A percentile compares a stretch with the other conserved stretches of the same genome.
phyloP scores from a whole-genome alignment of 2,113 vertebrate species.

The Abramis brama region DNA sequence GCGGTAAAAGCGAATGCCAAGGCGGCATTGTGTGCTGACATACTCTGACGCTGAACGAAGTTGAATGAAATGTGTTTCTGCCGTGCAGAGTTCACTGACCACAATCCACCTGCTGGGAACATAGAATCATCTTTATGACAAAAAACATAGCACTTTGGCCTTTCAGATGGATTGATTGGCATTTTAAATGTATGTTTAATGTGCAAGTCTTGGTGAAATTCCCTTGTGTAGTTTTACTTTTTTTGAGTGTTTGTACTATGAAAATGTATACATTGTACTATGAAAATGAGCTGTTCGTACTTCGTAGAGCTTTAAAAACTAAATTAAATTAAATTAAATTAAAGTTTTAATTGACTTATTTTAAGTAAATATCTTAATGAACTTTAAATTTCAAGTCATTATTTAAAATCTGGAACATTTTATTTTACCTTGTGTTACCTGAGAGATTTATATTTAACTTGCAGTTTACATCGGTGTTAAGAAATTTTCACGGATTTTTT shows the following conservation, averaged over 20 bases:
- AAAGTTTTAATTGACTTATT: background rate
- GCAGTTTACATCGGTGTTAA: background rate
- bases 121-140: background rate
- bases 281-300: background rate
- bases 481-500: background rate
- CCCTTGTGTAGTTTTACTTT: background rate
- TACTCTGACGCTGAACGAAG: constrained; percentile 23
- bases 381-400: background rate
- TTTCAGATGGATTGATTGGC: constrained; percentile 32
- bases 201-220: background rate
- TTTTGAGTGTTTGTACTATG: background rate
- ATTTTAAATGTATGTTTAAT: constrained; percentile 18
- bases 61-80: constrained; percentile 29
- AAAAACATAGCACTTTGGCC: constrained; percentile 19
- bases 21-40: constrained; percentile 65
- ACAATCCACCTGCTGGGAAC: constrained; percentile 48
- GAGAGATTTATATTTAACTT: background rate
- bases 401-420: background rate
- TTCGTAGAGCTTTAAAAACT: background rate
- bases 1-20: constrained; percentile 69
- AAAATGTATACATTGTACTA: background rate
- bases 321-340: too few species aligned
- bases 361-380: background rate
- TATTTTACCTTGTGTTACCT: background rate
- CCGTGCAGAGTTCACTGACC: background rate